Evolutionary conservation across 2,888 invertebrate species (phyloP).

Genomic region (Teleogryllus oceanicus): DNA sequence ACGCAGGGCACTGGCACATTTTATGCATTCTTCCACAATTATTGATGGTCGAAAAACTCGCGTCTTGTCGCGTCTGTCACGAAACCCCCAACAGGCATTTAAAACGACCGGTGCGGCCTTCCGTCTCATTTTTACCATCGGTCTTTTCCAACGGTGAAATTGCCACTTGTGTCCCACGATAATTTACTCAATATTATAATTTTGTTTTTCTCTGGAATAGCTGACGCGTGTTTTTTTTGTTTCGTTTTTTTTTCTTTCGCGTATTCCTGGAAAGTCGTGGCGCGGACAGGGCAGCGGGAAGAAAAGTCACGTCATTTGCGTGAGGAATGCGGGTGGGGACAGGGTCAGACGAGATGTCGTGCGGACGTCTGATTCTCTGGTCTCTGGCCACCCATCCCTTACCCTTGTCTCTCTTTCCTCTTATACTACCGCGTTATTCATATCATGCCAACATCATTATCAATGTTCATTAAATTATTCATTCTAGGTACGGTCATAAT

Average conservation of each 20-base stretch:
- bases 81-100: background rate
- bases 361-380: background rate
- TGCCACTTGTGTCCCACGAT: slow-evolving; percentile 6
- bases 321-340: background rate
- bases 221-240: background rate
- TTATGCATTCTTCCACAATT: slow-evolving; percentile 4
- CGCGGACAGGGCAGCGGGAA: background rate
- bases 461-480: too few relatives aligned
- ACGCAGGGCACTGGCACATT: background rate
- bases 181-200: background rate
- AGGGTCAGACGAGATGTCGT: background rate
- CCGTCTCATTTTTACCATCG: background rate
- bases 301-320: background rate
- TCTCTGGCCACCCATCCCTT: too few relatives aligned
- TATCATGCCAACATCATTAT: too few relatives aligned
- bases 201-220: background rate
- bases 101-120: background rate
- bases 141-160: background rate
- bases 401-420: too few relatives aligned
- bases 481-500: too few relatives aligned
- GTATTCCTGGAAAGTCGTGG: background rate
- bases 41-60: background rate
- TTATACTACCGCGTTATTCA: too few relatives aligned
- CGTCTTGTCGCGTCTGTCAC: background rate
- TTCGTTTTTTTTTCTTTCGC: background rate